Conservation (phyloP, 2,888 invertebrate species). For the Ophion ventricosus region DNA sequence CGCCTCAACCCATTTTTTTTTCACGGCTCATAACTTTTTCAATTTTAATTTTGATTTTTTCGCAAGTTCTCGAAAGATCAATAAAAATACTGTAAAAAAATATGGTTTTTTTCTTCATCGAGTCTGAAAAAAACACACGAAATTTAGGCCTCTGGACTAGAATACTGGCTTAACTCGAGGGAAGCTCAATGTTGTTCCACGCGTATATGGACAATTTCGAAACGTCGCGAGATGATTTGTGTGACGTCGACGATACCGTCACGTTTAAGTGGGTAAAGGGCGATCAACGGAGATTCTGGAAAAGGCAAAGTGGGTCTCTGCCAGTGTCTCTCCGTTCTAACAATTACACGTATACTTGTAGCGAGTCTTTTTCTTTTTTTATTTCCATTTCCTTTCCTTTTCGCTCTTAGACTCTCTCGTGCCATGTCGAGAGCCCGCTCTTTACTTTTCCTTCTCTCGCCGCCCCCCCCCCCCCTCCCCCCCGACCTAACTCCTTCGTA, state of each 20-base stretch:
- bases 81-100: no score
- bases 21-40: no score
- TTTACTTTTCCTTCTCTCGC: not conserved
- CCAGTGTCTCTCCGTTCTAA: conserved; percentile 29
- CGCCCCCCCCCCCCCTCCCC: not conserved
- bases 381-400: no score
- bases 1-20: no score
- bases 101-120: not conserved
- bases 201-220: not conserved
- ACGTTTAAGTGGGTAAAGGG: conserved; percentile 68
- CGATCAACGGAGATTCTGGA: conserved; percentile 64
- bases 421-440: not conserved
- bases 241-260: not conserved
- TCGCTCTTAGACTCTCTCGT: no score
- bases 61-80: no score
- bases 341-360: conserved; percentile 30
- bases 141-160: no score
- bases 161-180: no score
- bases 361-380: not conserved
- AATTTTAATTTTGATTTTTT: no score
- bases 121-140: no score
- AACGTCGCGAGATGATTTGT: not conserved
- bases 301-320: conserved; percentile 68
- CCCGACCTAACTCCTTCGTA: not conserved
- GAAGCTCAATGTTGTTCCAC: no score